Evolutionary conservation across 2,113 vertebrate genomes (phyloP).

Genomic region (Ibidorhyncha struthersii): DNA sequence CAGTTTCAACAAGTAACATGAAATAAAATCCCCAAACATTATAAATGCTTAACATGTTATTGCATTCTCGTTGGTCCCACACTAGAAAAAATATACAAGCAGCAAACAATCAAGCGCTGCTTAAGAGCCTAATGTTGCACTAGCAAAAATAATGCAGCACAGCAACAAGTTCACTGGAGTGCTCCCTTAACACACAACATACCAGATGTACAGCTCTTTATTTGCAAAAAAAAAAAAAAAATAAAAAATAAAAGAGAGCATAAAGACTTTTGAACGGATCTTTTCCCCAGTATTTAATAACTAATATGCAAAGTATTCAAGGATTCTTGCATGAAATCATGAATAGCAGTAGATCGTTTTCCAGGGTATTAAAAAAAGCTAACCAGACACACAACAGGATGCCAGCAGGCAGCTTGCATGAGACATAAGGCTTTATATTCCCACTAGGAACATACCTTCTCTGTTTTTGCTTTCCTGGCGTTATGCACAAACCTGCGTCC

Average conservation of each 20-base stretch:
- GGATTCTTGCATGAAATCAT: conserved; percentile 10
- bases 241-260: neutral
- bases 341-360: conserved; percentile 37
- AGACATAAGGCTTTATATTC: conserved; percentile 64
- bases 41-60: neutral
- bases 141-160: conserved; percentile 62
- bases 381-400: conserved; percentile 32
- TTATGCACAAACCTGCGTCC: conserved; percentile 94
- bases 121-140: neutral
- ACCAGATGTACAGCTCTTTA: conserved; percentile 16
- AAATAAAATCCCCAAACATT: conserved; percentile 6
- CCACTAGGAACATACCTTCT: conserved; percentile 83
- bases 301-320: conserved; percentile 2
- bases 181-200: conserved; percentile 19
- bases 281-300: neutral
- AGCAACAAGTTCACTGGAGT: conserved; percentile 80
- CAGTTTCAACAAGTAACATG: conserved; percentile 59
- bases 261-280: conserved; percentile 22
- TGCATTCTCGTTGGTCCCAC: neutral
- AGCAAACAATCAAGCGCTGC: neutral
- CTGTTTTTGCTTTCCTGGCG: conserved; percentile 90
- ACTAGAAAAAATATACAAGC: neutral
- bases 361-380: conserved; percentile 45
- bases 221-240: neutral
- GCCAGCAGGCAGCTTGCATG: conserved; percentile 53